Percentiles rank a stretch among this genome's conserved stretches.
Evolutionary conservation across 2,797 vertebrate species (phyloP).

Genomic region (Moxostoma hubbsi): DNA sequence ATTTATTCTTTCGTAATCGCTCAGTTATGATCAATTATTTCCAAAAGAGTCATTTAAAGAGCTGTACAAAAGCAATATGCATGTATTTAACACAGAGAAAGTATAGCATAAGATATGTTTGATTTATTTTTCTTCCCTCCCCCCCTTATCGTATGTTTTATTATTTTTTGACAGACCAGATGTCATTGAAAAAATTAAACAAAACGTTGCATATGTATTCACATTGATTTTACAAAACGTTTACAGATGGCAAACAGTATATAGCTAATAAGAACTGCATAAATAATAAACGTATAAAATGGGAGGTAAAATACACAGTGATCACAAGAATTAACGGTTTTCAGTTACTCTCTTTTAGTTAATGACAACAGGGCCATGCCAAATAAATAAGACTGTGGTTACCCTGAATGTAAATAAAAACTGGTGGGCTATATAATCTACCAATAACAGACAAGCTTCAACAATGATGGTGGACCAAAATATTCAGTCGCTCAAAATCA

Average conservation of each 20-base stretch:
- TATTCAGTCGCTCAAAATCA: not conserved
- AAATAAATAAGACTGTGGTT: constrained; percentile 84
- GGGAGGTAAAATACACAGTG: constrained; percentile 65
- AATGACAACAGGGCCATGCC: constrained; percentile 79
- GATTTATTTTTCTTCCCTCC: constrained; percentile 37
- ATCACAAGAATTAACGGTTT: constrained; percentile 71
- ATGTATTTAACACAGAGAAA: constrained; percentile 4
- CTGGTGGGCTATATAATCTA: not conserved
- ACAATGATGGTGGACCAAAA: constrained; percentile 6
- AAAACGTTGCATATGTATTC: constrained; percentile 62
- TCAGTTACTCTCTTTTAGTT: constrained; percentile 73
- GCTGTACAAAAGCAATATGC: no score
- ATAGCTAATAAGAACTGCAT: constrained; percentile 53
- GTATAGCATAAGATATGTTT: constrained; percentile 47
- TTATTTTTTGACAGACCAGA: constrained; percentile 52
- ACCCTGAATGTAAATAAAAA: constrained; percentile 74
- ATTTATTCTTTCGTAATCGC: not conserved
- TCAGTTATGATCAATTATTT: not conserved
- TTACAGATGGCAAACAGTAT: constrained; percentile 52
- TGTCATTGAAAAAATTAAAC: constrained; percentile 56
- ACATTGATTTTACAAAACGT: constrained; percentile 56
- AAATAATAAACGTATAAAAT: constrained; percentile 68
- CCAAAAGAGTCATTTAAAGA: not conserved
- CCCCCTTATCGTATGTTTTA: constrained; percentile 47
- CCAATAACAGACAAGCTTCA: constrained; percentile 40